Base-by-base conservation (phyloP, 1,140 invertebrate genomes). In the Battus philenor region DNA sequence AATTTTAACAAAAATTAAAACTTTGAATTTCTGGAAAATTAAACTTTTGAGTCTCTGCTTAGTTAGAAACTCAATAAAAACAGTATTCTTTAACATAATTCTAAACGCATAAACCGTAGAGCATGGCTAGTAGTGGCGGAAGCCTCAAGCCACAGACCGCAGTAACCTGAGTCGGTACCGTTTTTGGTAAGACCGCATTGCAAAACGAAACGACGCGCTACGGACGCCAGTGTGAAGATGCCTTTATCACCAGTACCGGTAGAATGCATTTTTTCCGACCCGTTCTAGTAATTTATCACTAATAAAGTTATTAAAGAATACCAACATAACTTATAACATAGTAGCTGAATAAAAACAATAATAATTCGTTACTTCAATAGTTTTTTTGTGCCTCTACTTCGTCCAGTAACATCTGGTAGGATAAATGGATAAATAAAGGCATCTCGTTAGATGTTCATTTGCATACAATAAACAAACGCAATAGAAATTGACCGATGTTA, bases 111-210 rank as follows among this genome's bases (percentile, higher is more conserved):
- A n/a, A n/a, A n/a, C n/a, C n/a, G 15, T n/a, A 34, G 2, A 10
- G 10, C 6, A 10, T 5, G 26, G 8, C 26, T 20, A 3, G 18
- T 9, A 29, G 26, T 20, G 5, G 9, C 32, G 32, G 32, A 34
- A 34, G 32, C 32, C 17, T 18, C 15, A 17, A 11, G 1, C 32
- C 32, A 7, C 32, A 34, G 5, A 10, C 32, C 32, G 17, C 32
- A 34, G 32, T 34, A 20, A 34, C 20, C 32, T 20, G 32, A 34
- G 10, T 10, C 9, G n/a, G 9, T 34, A 34, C 32, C 33, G 33
- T 36, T 36, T 36, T 36, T 36, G 33, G 33, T 36, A 20, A 36
- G 17, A 22, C 33, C 17, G 17, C 33, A 36, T 36, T 36, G 33
- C 33, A 18, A 20, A 20, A 6, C 6, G 18, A 6, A 20, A 20